Evolutionary conservation across 1,140 invertebrate species (phyloP).

Genomic region (Micrasema minimum): DNA sequence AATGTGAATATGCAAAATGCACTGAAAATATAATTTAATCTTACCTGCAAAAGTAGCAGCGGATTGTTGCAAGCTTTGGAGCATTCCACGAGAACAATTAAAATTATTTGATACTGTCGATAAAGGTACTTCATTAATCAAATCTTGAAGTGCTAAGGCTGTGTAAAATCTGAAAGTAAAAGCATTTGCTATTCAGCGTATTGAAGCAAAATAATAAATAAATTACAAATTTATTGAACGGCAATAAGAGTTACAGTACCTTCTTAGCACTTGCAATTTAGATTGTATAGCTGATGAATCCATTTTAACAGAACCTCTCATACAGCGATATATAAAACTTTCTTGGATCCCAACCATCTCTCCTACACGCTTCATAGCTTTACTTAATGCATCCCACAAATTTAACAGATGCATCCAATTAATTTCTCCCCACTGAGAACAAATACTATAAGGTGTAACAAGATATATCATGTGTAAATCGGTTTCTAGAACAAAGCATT

Average conservation of each 20-base stretch:
- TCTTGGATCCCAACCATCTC: slow-evolving; percentile 92
- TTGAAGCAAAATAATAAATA: background rate
- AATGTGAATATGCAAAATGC: background rate
- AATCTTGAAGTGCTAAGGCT: slow-evolving; percentile 89
- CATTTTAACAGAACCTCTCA: slow-evolving; percentile 75
- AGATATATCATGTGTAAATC: slow-evolving; percentile 96
- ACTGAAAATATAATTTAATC: slow-evolving; percentile 48
- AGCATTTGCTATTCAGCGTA: background rate
- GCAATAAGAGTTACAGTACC: no score
- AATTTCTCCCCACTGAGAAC: slow-evolving; percentile 79
- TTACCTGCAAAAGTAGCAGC: slow-evolving; percentile 95
- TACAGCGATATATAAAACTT: slow-evolving; percentile 83
- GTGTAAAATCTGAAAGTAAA: slow-evolving; percentile 83
- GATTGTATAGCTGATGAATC: slow-evolving; percentile 65
- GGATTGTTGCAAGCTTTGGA: slow-evolving; percentile 93
- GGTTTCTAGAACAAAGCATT: slow-evolving; percentile 91
- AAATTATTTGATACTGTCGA: slow-evolving; percentile 84
- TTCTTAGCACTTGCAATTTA: slow-evolving; percentile 62
- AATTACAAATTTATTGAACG: background rate
- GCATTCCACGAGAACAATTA: slow-evolving; percentile 85
- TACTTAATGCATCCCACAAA: slow-evolving; percentile 85
- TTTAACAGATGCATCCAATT: slow-evolving; percentile 91
- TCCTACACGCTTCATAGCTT: slow-evolving; percentile 85
- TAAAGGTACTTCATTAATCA: slow-evolving; percentile 91
- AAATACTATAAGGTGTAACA: slow-evolving; percentile 87